Conservation (phyloP, 2,888 invertebrate genomes). For the Brachyptera risi region DNA sequence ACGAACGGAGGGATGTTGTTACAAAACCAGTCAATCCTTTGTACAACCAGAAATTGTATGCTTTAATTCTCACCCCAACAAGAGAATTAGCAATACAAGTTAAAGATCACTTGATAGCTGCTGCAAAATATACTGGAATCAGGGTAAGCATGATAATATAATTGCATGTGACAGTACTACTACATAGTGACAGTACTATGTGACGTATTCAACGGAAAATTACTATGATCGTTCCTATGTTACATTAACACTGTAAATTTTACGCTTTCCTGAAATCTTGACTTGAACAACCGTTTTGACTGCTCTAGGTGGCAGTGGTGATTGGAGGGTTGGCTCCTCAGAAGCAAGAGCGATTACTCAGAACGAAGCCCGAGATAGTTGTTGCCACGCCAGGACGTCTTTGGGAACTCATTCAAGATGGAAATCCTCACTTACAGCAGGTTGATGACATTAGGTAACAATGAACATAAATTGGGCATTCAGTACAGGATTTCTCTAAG, state of each 20-base stretch:
- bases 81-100: constrained; percentile 95
- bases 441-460: constrained; percentile 63
- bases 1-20: constrained; percentile 41
- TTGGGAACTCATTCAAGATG: constrained; percentile 87
- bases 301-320: constrained; percentile 66
- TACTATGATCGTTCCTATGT: no score
- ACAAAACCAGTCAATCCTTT: constrained; percentile 39
- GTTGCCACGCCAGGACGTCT: constrained; percentile 96
- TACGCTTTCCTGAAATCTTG: no score
- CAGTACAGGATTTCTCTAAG: no score
- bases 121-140: constrained; percentile 75
- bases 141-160: constrained; percentile 47
- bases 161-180: no score
- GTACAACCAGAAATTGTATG: constrained; percentile 55
- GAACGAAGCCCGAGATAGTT: constrained; percentile 79
- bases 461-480: no score
- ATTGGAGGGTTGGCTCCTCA: constrained; percentile 93
- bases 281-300: no score
- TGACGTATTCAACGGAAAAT: no score
- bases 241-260: no score
- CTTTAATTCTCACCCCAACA: constrained; percentile 90
- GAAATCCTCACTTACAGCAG: constrained; percentile 70
- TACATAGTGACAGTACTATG: no score
- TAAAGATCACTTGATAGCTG: constrained; percentile 73
- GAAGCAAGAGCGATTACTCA: constrained; percentile 86